phyloP scores from a whole-genome alignment of 2,797 vertebrate species.

The Cuniculus paca region DNA sequence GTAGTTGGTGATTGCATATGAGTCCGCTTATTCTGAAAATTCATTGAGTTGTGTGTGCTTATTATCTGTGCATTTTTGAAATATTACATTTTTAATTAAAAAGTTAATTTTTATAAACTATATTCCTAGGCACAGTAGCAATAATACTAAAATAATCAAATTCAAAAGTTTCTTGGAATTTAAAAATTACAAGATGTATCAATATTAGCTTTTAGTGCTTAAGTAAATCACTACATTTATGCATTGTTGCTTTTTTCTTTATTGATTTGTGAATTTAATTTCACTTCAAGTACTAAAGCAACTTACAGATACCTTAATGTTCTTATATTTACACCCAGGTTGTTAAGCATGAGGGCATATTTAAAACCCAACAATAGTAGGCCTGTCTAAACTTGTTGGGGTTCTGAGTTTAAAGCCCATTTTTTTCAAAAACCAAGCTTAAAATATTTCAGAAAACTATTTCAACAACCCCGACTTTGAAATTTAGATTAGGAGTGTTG shows the following conservation, averaged over 20 bases:
- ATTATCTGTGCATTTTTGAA: constrained; percentile 29
- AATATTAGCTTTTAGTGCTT: constrained; percentile 67
- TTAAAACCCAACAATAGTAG: constrained; percentile 75
- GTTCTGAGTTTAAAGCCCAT: constrained; percentile 68
- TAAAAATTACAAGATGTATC: constrained; percentile 55
- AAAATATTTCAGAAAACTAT: constrained; percentile 78
- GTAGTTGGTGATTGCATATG: background rate
- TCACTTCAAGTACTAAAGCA: constrained; percentile 71
- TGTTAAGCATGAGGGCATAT: constrained; percentile 67
- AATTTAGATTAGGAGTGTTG: constrained; percentile 80
- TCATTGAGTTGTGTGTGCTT: background rate
- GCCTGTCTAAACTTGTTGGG: constrained; percentile 72
- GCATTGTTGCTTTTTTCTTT: constrained; percentile 66
- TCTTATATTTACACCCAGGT: constrained; percentile 69
- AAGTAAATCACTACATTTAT: constrained; percentile 68
- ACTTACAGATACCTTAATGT: constrained; percentile 73
- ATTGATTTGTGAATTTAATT: constrained; percentile 79
- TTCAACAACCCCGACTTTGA: constrained; percentile 73
- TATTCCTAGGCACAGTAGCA: constrained; percentile 33
- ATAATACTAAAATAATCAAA: constrained; percentile 72
- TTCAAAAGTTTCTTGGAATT: constrained; percentile 62
- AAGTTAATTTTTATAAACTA: constrained; percentile 44
- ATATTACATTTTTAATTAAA: constrained; percentile 56
- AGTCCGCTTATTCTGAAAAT: constrained; percentile 59
- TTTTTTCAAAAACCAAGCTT: constrained; percentile 72